Evolutionary conservation across 2,888 invertebrate species (phyloP).

Genomic region (Chouioia cunea): DNA sequence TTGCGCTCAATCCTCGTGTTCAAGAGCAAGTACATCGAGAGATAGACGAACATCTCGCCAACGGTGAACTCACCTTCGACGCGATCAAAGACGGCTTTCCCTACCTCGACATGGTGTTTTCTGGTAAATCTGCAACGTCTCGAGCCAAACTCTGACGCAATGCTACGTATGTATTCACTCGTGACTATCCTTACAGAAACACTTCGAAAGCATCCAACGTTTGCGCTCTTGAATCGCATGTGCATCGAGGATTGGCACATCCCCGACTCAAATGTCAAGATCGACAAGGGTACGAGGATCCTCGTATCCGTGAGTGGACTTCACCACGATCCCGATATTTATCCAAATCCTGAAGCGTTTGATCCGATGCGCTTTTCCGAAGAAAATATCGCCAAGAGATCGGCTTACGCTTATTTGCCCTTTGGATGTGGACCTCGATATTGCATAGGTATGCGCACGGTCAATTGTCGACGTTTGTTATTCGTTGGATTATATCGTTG

Average conservation of each 20-base stretch:
- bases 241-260: conserved; percentile 54
- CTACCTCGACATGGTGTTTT: conserved; percentile 68
- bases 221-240: conserved; percentile 57
- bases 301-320: conserved; percentile 62
- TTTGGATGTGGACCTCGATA: conserved; percentile 51
- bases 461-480: neutral
- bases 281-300: conserved; percentile 52
- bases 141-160: neutral
- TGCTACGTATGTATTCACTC: neutral
- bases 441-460: conserved; percentile 53
- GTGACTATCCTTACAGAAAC: conserved; percentile 53
- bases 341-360: conserved; percentile 68
- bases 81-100: conserved; percentile 65
- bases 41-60: conserved; percentile 60
- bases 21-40: conserved; percentile 68
- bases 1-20: conserved; percentile 66
- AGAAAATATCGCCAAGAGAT: conserved; percentile 53
- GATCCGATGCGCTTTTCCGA: conserved; percentile 69
- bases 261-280: conserved; percentile 46
- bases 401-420: conserved; percentile 50
- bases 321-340: conserved; percentile 68
- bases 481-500: no score
- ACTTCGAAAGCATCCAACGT: conserved; percentile 61
- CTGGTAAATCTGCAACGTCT: no score
- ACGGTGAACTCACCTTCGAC: conserved; percentile 66